Evolutionary conservation across 2,888 invertebrate species (phyloP).

Genomic region (Herminia tarsipennalis): DNA sequence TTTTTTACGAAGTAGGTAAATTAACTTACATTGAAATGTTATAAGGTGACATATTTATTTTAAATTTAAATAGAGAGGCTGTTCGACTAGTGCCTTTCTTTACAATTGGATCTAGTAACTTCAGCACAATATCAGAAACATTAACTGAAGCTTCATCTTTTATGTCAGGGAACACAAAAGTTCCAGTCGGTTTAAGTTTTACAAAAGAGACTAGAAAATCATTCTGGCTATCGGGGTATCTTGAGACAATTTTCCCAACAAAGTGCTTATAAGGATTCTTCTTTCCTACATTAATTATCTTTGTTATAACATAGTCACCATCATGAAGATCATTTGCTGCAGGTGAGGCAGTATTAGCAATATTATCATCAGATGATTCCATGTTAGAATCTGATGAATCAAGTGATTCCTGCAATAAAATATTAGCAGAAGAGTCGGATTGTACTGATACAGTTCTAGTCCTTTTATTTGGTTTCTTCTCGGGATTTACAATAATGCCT

Average conservation of each 20-base stretch:
- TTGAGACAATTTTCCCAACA: conserved; percentile 15
- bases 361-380: conserved; percentile 14
- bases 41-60: conserved; percentile 13
- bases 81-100: conserved; percentile 17
- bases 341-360: conserved; percentile 17
- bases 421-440: conserved; percentile 9
- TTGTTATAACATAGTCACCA: conserved; percentile 15
- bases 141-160: conserved; percentile 17
- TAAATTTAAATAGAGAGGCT: conserved; percentile 15
- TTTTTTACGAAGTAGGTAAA: too few relatives aligned
- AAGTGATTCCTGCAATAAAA: conserved; percentile 7
- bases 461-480: too few relatives aligned
- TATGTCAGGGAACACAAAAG: conserved; percentile 10
- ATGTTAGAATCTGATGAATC: conserved; percentile 6
- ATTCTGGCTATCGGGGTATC: conserved; percentile 6
- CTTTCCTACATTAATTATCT: conserved; percentile 10
- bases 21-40: conserved; percentile 14
- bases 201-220: conserved; percentile 12
- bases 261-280: conserved; percentile 16
- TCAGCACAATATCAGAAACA: conserved; percentile 19
- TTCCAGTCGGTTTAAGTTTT: conserved; percentile 8
- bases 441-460: too few relatives aligned
- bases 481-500: too few relatives aligned
- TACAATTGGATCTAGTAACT: conserved; percentile 15
- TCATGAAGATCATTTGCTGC: conserved; percentile 13